Evolutionary conservation across 2,113 vertebrate species (phyloP).

Genomic region (Tautogolabrus adspersus): DNA sequence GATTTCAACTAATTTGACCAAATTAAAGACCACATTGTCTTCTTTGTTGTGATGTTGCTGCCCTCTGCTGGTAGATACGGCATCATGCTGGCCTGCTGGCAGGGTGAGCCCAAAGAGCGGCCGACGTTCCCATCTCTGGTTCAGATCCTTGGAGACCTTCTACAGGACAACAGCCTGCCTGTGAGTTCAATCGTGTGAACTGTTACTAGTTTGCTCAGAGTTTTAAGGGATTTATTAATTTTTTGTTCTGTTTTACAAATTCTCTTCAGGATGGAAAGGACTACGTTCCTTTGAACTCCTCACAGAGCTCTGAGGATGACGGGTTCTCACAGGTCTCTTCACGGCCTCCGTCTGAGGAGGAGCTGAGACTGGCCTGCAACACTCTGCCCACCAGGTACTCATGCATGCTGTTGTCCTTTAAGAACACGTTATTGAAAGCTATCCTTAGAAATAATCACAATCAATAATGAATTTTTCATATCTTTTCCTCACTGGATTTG

Average conservation of each 20-base stretch:
- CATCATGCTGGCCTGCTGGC: slow-evolving; percentile 98
- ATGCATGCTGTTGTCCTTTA: too few relatives aligned
- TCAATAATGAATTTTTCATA: too few relatives aligned
- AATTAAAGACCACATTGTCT: not conserved
- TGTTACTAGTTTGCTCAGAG: not conserved
- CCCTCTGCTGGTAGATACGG: slow-evolving; percentile 88
- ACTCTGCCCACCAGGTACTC: slow-evolving; percentile 89
- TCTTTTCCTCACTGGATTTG: too few relatives aligned
- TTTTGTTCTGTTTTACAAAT: not conserved
- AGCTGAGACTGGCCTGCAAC: slow-evolving; percentile 87
- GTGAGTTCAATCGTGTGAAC: slow-evolving; percentile 76
- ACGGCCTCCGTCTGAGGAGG: slow-evolving; percentile 87
- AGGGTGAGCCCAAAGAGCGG: slow-evolving; percentile 93
- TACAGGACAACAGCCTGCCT: slow-evolving; percentile 90
- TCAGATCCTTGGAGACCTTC: slow-evolving; percentile 93
- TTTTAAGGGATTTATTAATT: not conserved
- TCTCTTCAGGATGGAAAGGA: slow-evolving; percentile 88
- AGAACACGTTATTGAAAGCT: too few relatives aligned
- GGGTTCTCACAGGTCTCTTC: slow-evolving; percentile 92
- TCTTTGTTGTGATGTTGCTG: slow-evolving; percentile 55
- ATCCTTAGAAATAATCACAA: too few relatives aligned
- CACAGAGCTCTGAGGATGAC: slow-evolving; percentile 93
- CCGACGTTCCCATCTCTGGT: slow-evolving; percentile 93
- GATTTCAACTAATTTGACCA: not conserved
- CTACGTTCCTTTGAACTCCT: slow-evolving; percentile 86